Percentiles rank a stretch among this genome's conserved stretches.
Evolutionary conservation across 2,797 vertebrate species (phyloP).

Genomic region (Micromesistius poutassou): DNA sequence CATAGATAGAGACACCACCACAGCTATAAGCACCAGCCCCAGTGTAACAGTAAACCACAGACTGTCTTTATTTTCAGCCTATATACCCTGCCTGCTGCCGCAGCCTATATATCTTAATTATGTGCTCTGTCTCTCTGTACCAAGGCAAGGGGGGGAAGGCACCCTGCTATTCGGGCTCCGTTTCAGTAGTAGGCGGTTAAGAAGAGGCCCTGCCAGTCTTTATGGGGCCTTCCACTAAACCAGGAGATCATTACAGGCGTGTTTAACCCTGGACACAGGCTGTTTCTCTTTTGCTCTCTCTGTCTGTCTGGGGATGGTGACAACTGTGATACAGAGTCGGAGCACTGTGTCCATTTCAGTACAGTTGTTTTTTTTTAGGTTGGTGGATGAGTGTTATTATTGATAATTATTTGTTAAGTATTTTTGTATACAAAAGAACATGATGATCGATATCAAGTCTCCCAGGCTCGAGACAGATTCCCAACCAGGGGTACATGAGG

Average conservation of each 20-base stretch:
- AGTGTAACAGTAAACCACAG: constrained; percentile 74
- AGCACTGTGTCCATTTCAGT: too few species aligned
- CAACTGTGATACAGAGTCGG: too few species aligned
- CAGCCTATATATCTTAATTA: constrained; percentile 73
- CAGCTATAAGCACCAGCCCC: constrained; percentile 57
- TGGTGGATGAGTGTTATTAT: too few species aligned
- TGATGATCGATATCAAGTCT: too few species aligned
- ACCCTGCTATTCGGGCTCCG: constrained; percentile 43
- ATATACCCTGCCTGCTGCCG: constrained; percentile 72
- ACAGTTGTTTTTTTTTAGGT: too few species aligned
- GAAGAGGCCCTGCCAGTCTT: constrained; percentile 69
- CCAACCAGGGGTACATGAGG: too few species aligned
- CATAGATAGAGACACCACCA: constrained; percentile 38
- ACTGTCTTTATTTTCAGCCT: constrained; percentile 77
- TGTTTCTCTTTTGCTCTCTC: constrained; percentile 21
- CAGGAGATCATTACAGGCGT: constrained; percentile 67
- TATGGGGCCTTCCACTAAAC: constrained; percentile 62
- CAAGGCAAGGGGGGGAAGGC: constrained; percentile 42
- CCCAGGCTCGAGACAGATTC: too few species aligned
- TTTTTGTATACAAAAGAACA: too few species aligned
- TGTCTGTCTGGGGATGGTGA: not conserved
- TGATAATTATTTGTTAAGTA: too few species aligned
- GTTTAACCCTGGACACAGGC: constrained; percentile 52
- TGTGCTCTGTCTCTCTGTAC: constrained; percentile 71
- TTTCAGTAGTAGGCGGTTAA: constrained; percentile 60